phyloP scores from a whole-genome alignment of 2,113 vertebrate species.

The Catharus bicknelli region DNA sequence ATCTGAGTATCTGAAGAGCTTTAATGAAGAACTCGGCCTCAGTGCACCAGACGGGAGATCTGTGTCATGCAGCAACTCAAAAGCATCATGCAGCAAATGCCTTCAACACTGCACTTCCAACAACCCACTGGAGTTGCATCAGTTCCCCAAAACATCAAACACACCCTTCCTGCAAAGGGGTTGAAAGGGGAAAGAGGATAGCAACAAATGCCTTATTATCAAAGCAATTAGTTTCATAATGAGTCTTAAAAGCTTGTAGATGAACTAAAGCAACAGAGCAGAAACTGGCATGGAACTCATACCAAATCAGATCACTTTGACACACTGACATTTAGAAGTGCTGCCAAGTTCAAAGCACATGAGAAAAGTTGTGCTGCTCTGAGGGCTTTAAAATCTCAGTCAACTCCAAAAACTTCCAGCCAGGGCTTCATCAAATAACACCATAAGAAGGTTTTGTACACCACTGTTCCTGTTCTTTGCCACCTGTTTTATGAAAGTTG shows the following conservation, averaged over 20 bases:
- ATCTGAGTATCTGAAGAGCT: not conserved
- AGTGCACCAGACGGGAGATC: not conserved
- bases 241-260: not conserved
- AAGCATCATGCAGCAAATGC: not conserved
- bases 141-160: not conserved
- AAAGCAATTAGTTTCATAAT: not conserved
- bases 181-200: not conserved
- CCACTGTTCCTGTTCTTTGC: not conserved
- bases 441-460: not conserved
- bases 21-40: not conserved
- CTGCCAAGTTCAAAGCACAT: not conserved
- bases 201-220: not conserved
- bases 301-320: not conserved
- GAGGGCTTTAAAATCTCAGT: not conserved
- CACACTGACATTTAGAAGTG: not conserved
- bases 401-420: not conserved
- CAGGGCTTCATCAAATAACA: not conserved
- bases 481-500: not conserved
- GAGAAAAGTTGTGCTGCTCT: not conserved
- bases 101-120: not conserved
- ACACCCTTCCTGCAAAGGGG: not conserved
- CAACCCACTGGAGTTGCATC: not conserved
- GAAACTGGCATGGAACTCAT: not conserved
- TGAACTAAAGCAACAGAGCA: not conserved
- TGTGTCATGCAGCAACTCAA: not conserved